These are phyloP conservation scores for Pterostichus niger DNA, from an alignment of 2,888 invertebrate genomes.

Conservation along the genomic window DNA sequence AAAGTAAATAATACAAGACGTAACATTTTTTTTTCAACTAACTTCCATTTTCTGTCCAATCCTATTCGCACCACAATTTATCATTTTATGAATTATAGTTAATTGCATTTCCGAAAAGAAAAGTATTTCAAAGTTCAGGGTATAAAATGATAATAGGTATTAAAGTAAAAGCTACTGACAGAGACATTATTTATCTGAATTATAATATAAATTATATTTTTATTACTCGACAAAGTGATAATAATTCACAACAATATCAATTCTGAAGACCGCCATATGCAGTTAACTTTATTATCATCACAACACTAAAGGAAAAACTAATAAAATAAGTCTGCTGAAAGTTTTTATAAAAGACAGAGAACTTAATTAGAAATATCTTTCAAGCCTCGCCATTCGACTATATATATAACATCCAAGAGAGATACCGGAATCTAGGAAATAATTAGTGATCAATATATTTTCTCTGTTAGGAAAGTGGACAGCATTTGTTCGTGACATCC, in stretches of 20 bases:
- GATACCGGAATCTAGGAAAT: constrained; percentile 17
- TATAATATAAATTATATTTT: too few relatives aligned
- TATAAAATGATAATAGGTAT: too few relatives aligned
- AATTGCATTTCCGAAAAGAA: too few relatives aligned
- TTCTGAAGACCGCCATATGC: constrained; percentile 3
- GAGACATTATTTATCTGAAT: too few relatives aligned
- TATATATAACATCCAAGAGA: background rate
- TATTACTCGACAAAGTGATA: too few relatives aligned
- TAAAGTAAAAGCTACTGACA: too few relatives aligned
- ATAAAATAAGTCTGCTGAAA: constrained; percentile 27
- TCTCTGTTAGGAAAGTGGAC: constrained; percentile 6
- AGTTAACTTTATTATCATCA: constrained; percentile 24
- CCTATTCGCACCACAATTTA: too few relatives aligned
- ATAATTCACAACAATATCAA: background rate
- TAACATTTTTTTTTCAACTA: too few relatives aligned
- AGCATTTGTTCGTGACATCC: constrained; percentile 31
- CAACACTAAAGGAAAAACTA: constrained; percentile 17
- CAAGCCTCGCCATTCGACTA: background rate
- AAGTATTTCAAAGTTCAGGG: too few relatives aligned
- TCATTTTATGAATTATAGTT: too few relatives aligned
- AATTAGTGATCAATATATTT: constrained; percentile 43
- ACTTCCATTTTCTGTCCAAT: too few relatives aligned
- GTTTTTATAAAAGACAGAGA: constrained; percentile 5
- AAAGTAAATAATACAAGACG: too few relatives aligned
- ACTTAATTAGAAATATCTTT: constrained; percentile 34